A percentile compares a stretch with the other conserved stretches of the same genome.
These are phyloP conservation scores for Popillia japonica DNA, from an alignment of 1,140 invertebrate species.

Conservation along the genomic window DNA sequence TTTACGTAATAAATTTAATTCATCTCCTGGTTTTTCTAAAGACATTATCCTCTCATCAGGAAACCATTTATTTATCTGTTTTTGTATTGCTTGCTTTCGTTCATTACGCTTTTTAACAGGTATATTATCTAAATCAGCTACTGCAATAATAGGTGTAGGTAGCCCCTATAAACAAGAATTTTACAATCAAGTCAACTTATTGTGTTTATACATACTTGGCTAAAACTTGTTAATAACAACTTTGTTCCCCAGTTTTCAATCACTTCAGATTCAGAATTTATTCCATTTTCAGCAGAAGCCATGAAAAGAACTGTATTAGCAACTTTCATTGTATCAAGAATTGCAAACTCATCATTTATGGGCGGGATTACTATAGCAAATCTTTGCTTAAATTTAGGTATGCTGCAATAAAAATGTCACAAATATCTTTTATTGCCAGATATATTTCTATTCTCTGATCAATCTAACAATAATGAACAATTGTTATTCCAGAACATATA, in stretches of 20 bases:
- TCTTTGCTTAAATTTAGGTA: slow-evolving; percentile 85
- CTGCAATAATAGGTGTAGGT: slow-evolving; percentile 77
- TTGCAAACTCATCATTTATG: slow-evolving; percentile 73
- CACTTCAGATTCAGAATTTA: slow-evolving; percentile 63
- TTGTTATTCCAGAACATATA: no score
- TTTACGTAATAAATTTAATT: slow-evolving; percentile 78
- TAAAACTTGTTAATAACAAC: slow-evolving; percentile 75
- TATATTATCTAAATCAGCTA: slow-evolving; percentile 79
- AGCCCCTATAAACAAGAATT: slow-evolving; percentile 65
- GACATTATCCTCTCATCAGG: slow-evolving; percentile 83
- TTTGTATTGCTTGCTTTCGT: slow-evolving; percentile 78
- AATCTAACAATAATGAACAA: not conserved
- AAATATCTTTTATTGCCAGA: not conserved
- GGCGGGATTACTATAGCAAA: slow-evolving; percentile 81
- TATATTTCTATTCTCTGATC: no score
- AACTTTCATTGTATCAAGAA: slow-evolving; percentile 86
- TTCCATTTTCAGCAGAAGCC: slow-evolving; percentile 67
- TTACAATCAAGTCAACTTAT: not conserved
- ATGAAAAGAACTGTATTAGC: slow-evolving; percentile 83
- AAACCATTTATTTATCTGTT: slow-evolving; percentile 78
- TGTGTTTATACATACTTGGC: slow-evolving; percentile 65
- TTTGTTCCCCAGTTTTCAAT: slow-evolving; percentile 81
- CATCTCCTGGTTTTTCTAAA: slow-evolving; percentile 80
- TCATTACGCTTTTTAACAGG: slow-evolving; percentile 77
- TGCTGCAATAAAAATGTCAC: slow-evolving; percentile 63